Evolutionary conservation across 2,888 invertebrate species (phyloP), one percentile per base, ranked within the genome.

Genomic region (Lingula anatina): DNA sequence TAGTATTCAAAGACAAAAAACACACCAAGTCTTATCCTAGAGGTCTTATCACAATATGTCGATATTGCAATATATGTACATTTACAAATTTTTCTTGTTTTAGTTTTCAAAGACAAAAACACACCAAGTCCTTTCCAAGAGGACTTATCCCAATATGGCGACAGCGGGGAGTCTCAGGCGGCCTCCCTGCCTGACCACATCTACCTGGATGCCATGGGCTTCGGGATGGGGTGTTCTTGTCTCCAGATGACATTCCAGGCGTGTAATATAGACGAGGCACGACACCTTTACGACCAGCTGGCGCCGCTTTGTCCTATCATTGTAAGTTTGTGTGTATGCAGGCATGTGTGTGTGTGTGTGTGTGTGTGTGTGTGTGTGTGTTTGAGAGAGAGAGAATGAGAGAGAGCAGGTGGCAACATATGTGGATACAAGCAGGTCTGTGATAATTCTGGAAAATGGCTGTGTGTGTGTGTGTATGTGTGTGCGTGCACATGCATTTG

Each of bases 121-220:
- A 97, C 97, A 1, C 83, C 61, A 7, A 47, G 56, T 0, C 75
- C 75, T 3, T 88, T 93, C 64, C 72, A 80, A 53, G 87, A 87
- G 68, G 81, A 84, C 64, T 78, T 84, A 20, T 61, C 70, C 5
- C 56, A 60, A 21, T 67, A 80, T n/a, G 82, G 81, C 1, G 89
- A 89, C 70, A 57, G 57, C 39, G 67, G 64, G 5, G 79, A 82
- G 60, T 84, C 85, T 44, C 82, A 83, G 44, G 70, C 64, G 12
- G 86, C 85, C 1, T 88, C 89, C 0, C 81, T 85, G 66, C 89
- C 89, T 0, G 90, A 96, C 80, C 90, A 93, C 69, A 89, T 99
- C 56, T 94, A 97, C 70, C 87, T 99, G 87, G 99, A 99, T 78
- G 92, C 94, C 1, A 97, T 99, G 97, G 97, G 96, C 24, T 99